These are phyloP conservation scores for Caenorhabditis remanei DNA, from an alignment of 1,140 invertebrate genomes.

Conservation along the genomic window DNA sequence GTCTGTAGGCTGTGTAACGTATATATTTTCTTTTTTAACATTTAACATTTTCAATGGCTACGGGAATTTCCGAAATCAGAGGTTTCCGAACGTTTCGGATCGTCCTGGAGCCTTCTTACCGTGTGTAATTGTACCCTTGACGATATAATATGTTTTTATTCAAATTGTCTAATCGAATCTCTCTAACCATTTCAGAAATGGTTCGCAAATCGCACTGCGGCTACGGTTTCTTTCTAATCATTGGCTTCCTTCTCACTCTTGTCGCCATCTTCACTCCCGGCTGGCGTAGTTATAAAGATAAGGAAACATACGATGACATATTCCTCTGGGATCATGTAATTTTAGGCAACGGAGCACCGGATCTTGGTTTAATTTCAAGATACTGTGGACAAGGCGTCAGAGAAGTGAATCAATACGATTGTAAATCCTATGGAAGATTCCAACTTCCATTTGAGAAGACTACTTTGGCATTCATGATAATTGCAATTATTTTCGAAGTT, in stretches of 20 bases:
- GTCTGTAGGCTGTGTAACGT: too few relatives aligned
- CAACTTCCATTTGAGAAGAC: constrained; percentile 26
- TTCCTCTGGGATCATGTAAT: constrained; percentile 18
- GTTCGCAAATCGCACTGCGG: constrained; percentile 38
- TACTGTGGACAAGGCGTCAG: constrained; percentile 1
- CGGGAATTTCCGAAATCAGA: too few relatives aligned
- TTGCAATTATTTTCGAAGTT: background rate
- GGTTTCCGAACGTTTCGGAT: too few relatives aligned
- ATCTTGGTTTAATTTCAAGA: constrained; percentile 32
- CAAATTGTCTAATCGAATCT: background rate
- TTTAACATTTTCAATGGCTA: too few relatives aligned
- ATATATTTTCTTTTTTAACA: too few relatives aligned
- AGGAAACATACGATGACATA: background rate
- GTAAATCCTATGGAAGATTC: constrained; percentile 3
- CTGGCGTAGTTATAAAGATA: constrained; percentile 45
- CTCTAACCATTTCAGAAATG: constrained; percentile 12
- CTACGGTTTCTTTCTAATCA: constrained; percentile 13
- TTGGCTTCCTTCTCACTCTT: background rate
- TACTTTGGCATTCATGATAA: constrained; percentile 22
- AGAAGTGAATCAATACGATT: constrained; percentile 36
- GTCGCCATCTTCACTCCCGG: constrained; percentile 13
- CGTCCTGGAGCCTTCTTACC: background rate
- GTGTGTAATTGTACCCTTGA: too few relatives aligned
- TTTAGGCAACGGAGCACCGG: constrained; percentile 18
- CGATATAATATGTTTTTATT: background rate